These are phyloP conservation scores for Australoheros scitulus DNA, from an alignment of 2,113 vertebrate species.

Conservation along the genomic window DNA sequence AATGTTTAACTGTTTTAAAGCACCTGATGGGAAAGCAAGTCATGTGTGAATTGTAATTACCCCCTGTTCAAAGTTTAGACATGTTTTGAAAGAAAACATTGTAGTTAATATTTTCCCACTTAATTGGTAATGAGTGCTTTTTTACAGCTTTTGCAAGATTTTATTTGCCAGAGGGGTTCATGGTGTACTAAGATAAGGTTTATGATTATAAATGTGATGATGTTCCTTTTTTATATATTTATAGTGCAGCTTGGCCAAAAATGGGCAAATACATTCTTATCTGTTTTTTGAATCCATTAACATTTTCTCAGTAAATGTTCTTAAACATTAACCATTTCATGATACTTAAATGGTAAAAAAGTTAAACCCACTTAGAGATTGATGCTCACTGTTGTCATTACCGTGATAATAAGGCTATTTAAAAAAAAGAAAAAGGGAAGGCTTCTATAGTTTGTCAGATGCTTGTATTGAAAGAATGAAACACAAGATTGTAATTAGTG, in stretches of 20 bases:
- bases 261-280: not conserved
- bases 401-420: not conserved
- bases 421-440: not conserved
- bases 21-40: conserved; percentile 65
- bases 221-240: not conserved
- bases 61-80: conserved; percentile 76
- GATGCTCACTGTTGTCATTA: not conserved
- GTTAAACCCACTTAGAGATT: not conserved
- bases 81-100: conserved; percentile 75
- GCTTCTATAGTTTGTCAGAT: not conserved
- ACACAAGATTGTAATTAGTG: not conserved
- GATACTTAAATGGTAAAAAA: not conserved
- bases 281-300: not conserved
- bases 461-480: not conserved
- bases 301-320: not conserved
- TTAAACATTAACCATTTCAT: not conserved
- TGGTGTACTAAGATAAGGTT: not conserved
- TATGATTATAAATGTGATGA: not conserved
- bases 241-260: not conserved
- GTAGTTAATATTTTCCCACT: conserved; percentile 70
- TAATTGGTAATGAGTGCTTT: conserved; percentile 32
- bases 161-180: not conserved
- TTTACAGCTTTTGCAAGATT: not conserved
- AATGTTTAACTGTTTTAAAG: conserved; percentile 78
- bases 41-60: conserved; percentile 76